Base-by-base conservation (phyloP, 2,113 vertebrate genomes). In the Eclectus roratus region DNA sequence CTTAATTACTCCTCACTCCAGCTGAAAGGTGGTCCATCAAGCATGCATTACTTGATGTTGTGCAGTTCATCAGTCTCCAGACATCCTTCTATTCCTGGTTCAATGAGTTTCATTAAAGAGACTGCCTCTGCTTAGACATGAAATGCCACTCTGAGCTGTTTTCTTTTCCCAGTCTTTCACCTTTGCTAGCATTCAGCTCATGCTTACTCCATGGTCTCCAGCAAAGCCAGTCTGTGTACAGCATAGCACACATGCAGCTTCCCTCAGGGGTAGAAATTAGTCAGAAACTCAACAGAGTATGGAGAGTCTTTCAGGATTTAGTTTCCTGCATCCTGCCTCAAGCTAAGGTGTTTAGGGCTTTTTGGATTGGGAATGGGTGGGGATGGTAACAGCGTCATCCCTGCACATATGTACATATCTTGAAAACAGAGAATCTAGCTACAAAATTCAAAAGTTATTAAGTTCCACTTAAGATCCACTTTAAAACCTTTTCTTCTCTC, bases 351-450 rank as follows among this genome's bases (percentile, higher is more conserved):
- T 24, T 43, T 29, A 6, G 18, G 28, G 0, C 4, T 19, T 69
- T 64, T 15, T 2, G 6, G 12, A 4, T 3, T 49, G 9, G 13
- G 8, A 5, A 58, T 7, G 4, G 6, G 15, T 4, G 6, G 50
- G 16, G 6, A 7, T 35, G 2, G 11, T 29, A 79, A 74, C 12
- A 21, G 17, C 11, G 28, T 53, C 25, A 88, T 64, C 35, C 20
- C 37, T 60, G 8, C 15, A 35, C 24, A 2, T n/a, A 39, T 3
- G 2, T 50, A 44, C 0, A 0, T n/a, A 35, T 41, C 24, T 50
- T 69, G 10, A 55, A 53, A 65, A n/a, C n/a, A 78, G 18, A 63
- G 11, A 44, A 46, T 41, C 8, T 27, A 76, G 16, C 69, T 29
- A 58, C 14, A n/a, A 66, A 52, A 56, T 61, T 86, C 70, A 81